A percentile compares a stretch with the other conserved stretches of the same genome.
These are phyloP conservation scores for Darevskia nairensis DNA, from an alignment of 2,797 vertebrate species.

Conservation along the genomic window DNA sequence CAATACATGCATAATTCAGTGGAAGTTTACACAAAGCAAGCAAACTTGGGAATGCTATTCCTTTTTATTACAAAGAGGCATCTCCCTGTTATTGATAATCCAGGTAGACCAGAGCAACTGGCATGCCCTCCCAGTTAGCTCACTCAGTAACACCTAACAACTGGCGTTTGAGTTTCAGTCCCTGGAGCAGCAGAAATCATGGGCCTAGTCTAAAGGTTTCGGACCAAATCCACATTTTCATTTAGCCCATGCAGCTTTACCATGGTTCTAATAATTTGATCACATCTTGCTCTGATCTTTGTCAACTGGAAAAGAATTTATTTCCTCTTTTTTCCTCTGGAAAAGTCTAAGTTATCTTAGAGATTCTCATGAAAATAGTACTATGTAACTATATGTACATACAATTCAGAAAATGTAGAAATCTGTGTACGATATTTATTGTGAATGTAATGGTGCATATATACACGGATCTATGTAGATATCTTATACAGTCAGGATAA, in stretches of 20 bases:
- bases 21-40: constrained; percentile 22
- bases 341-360: background rate
- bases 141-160: too few species aligned
- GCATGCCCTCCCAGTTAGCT: too few species aligned
- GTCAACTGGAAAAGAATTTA: background rate
- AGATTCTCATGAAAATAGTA: background rate
- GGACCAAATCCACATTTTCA: background rate
- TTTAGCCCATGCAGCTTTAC: background rate
- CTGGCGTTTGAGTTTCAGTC: too few species aligned
- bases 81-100: too few species aligned
- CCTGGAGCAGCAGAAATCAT: too few species aligned
- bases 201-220: too few species aligned
- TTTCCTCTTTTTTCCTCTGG: too few species aligned
- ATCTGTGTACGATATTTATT: background rate
- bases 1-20: constrained; percentile 15
- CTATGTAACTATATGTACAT: background rate
- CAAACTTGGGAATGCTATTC: background rate
- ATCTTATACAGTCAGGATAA: background rate
- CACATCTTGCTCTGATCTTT: background rate
- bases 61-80: constrained; percentile 9
- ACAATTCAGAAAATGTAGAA: background rate
- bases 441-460: background rate
- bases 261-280: background rate
- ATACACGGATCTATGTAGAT: background rate
- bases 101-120: too few species aligned